phyloP scores from a whole-genome alignment of 2,797 vertebrate species.

The Potorous gilbertii region DNA sequence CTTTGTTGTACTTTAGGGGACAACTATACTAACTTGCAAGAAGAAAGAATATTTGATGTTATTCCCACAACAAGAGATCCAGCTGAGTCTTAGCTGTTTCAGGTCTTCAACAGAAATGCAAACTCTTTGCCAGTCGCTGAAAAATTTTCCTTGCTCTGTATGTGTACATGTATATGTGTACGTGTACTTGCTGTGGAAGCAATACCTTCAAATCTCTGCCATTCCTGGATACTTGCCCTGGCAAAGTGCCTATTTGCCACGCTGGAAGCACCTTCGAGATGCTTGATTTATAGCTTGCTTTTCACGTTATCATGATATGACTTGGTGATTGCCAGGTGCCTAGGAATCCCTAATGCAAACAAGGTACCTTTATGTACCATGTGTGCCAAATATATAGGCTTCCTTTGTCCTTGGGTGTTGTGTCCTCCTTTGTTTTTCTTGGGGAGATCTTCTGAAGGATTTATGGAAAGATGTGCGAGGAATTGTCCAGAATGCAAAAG shows the following conservation, averaged over 20 bases:
- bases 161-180: neutral
- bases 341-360: neutral
- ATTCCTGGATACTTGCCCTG: neutral
- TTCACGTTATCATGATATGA: neutral
- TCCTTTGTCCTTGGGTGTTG: neutral
- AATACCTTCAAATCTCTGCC: neutral
- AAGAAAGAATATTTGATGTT: neutral
- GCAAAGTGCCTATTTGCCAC: neutral
- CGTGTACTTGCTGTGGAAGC: neutral
- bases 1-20: neutral
- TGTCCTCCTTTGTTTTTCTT: neutral
- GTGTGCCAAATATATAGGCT: neutral
- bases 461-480: neutral
- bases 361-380: neutral
- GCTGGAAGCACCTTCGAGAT: neutral
- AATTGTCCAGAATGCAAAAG: neutral
- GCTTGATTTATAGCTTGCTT: neutral
- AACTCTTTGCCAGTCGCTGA: neutral
- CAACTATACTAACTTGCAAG: neutral
- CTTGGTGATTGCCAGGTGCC: neutral
- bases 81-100: neutral
- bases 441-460: neutral
- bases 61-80: neutral
- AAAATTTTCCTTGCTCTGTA: neutral
- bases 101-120: neutral